Base-by-base conservation (phyloP, 1,140 invertebrate species). In the Conus ventricosus region DNA sequence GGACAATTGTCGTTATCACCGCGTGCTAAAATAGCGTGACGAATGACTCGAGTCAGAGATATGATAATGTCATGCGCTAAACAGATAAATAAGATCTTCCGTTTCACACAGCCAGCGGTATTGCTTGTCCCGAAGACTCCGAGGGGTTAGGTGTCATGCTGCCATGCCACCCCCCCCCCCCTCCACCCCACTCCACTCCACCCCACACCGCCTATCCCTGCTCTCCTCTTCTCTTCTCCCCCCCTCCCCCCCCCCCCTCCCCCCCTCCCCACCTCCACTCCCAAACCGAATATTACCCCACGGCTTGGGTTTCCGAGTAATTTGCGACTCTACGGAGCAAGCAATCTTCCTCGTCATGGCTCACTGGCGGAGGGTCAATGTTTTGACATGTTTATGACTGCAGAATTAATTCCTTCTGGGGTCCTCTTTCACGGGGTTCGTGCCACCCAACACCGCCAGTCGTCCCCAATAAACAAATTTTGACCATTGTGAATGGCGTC, bases 321-420 rank as follows among this genome's bases (percentile, higher is more conserved):
- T 71, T 71, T 71, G 67, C 67, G 67, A 71, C 67, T 20, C 17
- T 71, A 20, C 67, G 11, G 67, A 20, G 67, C 67, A n/a, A n/a
- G 67, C 23, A 71, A 71, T 71, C 67, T 71, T 71, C 6, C 11
- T n/a, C 17, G 67, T 71, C 67, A 71, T 20, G 67, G 67, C 17
- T 71, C 11, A 71, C 17, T 71, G 15, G 67, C 20, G 67, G 67
- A 20, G 67, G 67, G 67, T 71, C 67, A 71, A 20, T 20, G 67
- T 71, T 71, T 71, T 71, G 67, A 71, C 67, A 71, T 71, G 67
- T 71, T 71, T 71, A 71, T 71, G 67, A 71, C 67, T 71, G 67
- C 67, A 71, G 67, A 71, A 71, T 71, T 71, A 71, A 71, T 71
- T 71, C 67, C 67, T 23, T n/a, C 67, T 6, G 67, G 67, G 67